Conservation (phyloP, 2,888 invertebrate species). For the Macroteleia sp. region DNA sequence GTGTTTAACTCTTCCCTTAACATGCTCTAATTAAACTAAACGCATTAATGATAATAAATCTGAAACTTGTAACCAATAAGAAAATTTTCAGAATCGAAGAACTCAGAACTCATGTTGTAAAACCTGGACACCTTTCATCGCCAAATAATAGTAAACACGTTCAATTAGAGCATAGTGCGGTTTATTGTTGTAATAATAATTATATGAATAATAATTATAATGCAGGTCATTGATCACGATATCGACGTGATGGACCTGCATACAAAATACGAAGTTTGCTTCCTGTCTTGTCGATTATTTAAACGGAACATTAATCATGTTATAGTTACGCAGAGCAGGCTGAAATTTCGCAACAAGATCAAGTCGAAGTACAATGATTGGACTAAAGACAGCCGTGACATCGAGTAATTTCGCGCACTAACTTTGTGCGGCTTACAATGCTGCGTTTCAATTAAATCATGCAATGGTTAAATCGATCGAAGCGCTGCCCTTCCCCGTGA, state of each 20-base stretch:
- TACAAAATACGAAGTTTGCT: conserved; percentile 74
- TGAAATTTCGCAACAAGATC: conserved; percentile 58
- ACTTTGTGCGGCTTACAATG: too few relatives aligned
- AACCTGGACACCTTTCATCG: too few relatives aligned
- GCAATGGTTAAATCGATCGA: conserved; percentile 28
- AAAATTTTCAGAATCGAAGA: too few relatives aligned
- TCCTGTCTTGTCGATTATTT: conserved; percentile 70
- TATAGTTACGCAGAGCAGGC: conserved; percentile 61
- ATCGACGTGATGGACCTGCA: conserved; percentile 69
- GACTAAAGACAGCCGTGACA: conserved; percentile 25
- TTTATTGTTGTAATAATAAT: conserved; percentile 77
- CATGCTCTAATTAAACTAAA: too few relatives aligned
- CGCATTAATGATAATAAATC: too few relatives aligned
- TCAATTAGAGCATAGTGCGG: conserved; percentile 78
- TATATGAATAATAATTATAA: conserved; percentile 68
- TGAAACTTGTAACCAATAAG: too few relatives aligned
- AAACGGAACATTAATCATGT: conserved; percentile 72
- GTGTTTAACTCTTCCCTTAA: too few relatives aligned
- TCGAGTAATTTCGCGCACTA: conserved; percentile 10
- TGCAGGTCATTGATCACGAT: conserved; percentile 65
- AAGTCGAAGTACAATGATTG: conserved; percentile 39
- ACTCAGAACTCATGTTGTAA: too few relatives aligned
- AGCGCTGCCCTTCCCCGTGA: too few relatives aligned
- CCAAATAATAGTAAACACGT: conserved; percentile 68
- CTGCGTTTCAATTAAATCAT: too few relatives aligned